Base-by-base conservation (phyloP, 2,797 vertebrate genomes). In the Mallotus villosus region DNA sequence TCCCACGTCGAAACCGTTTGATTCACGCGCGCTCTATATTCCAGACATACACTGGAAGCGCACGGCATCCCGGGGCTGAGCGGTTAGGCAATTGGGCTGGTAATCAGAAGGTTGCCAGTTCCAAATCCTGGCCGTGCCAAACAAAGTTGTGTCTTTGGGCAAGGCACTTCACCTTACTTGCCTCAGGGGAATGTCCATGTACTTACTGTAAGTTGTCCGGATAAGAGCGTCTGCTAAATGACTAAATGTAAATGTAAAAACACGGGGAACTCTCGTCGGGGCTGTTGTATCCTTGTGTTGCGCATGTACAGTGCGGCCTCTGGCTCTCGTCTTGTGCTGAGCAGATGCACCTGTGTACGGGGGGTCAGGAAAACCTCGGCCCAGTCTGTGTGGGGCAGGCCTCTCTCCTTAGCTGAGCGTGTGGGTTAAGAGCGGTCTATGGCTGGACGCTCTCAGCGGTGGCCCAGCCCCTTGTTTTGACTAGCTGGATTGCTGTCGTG, bases 401-500 rank as follows among this genome's bases (percentile, higher is more conserved):
- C 57, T 79, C 78, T 57, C 25, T 78, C 22, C 41, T 79, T 85
- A 79, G 77, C 82, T 79, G 75, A 81, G 81, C 66, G 74, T 71
- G 53, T n/a, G 63, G 78, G 78, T 86, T 84, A 78, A 82, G 84
- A 86, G 72, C 80, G 74, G 72, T 84, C 78, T 66, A 72, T n/a
- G 49, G 55, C 74, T 77, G 34, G 1, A 60, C 74, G 77, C 60
- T 68, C 61, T 63, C 46, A n/a, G 17, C 66, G 86, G 78, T 84
- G 66, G 32, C 82, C 84, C 58, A 0, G 81, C 81, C 86, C 88
- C 32, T 90, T 93, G 92, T 93, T 92, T 93, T 92, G 91, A 93
- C 91, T 93, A 90, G 87, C 83, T 74, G 85, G 81, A 88, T 84
- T 84, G 82, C 82, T 88, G 89, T 84, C 84, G 5, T 87, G 86